A percentile compares a stretch with the other conserved stretches of the same genome.
These are phyloP conservation scores for Poecilia velifera DNA, from an alignment of 2,797 vertebrate species.

Conservation along the genomic window DNA sequence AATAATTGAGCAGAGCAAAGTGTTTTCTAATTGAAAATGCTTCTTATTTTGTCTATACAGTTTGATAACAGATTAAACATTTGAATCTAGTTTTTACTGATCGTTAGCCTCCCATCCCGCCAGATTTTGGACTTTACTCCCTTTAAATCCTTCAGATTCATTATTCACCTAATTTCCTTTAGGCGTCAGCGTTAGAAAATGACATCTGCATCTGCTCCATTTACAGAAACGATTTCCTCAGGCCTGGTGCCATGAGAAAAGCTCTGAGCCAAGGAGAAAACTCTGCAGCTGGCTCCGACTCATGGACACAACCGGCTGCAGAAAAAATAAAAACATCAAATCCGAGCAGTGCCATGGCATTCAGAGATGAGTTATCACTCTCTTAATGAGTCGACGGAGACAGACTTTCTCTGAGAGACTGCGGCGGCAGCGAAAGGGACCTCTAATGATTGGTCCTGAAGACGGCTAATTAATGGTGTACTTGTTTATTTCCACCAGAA, in stretches of 20 bases:
- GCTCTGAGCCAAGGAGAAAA: conserved; percentile 11
- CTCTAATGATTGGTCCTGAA: conserved; percentile 52
- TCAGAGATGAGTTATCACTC: conserved; percentile 61
- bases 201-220: neutral
- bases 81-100: neutral
- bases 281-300: conserved; percentile 16
- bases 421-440: conserved; percentile 38
- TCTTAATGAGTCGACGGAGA: conserved; percentile 61
- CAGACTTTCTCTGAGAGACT: conserved; percentile 62
- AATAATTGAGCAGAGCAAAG: too few species aligned
- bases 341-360: conserved; percentile 29
- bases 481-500: conserved; percentile 61
- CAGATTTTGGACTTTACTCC: neutral
- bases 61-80: too few species aligned
- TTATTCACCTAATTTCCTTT: neutral
- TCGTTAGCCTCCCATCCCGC: too few species aligned
- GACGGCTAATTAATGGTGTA: conserved; percentile 64
- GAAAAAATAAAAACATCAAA: conserved; percentile 24
- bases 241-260: conserved; percentile 15
- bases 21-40: too few species aligned
- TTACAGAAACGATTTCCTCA: neutral
- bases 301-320: conserved; percentile 32
- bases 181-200: neutral
- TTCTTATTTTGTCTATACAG: too few species aligned
- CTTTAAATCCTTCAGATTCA: neutral